Percentiles rank a stretch among this genome's conserved stretches.
Evolutionary conservation across 2,888 invertebrate genomes (phyloP).

Genomic region (Cetonia aurata): DNA sequence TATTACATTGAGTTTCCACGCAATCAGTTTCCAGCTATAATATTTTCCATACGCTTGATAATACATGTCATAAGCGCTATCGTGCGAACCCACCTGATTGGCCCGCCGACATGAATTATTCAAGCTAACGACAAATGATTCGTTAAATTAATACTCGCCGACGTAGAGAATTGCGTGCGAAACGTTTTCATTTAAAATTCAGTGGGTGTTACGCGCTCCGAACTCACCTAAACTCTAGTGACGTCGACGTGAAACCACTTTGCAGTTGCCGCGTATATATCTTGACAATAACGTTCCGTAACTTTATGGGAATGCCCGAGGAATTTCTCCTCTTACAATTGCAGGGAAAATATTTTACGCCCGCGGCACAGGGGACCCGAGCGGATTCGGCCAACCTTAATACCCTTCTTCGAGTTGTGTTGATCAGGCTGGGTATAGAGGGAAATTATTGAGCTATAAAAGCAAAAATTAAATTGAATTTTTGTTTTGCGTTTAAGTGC

Average conservation of each 20-base stretch:
- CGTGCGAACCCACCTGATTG: slow-evolving; percentile 6
- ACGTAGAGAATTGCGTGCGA: slow-evolving; percentile 33
- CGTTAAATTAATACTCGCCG: slow-evolving; percentile 38
- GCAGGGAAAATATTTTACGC: slow-evolving; percentile 35
- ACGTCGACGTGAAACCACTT: slow-evolving; percentile 44
- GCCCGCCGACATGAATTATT: slow-evolving; percentile 19
- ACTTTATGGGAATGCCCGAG: slow-evolving; percentile 45
- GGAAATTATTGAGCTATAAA: slow-evolving; percentile 30
- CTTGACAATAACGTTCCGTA: slow-evolving; percentile 46
- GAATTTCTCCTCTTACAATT: slow-evolving; percentile 42
- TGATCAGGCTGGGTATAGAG: slow-evolving; percentile 22
- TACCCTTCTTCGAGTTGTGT: slow-evolving; percentile 30
- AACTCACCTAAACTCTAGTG: slow-evolving; percentile 34
- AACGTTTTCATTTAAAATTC: slow-evolving; percentile 38
- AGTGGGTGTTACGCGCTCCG: slow-evolving; percentile 33
- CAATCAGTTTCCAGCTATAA: background rate
- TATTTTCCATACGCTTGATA: slow-evolving; percentile 11
- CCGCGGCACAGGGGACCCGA: background rate
- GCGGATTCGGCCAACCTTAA: slow-evolving; percentile 16
- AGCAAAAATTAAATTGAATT: slow-evolving; percentile 37
- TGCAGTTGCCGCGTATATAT: slow-evolving; percentile 40
- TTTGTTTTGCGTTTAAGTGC: slow-evolving; percentile 9
- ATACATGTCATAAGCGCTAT: slow-evolving; percentile 11
- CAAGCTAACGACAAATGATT: slow-evolving; percentile 29
- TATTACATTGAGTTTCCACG: no score